phyloP scores from a whole-genome alignment of 1,140 invertebrate species.

The Psilanteris sp. region DNA sequence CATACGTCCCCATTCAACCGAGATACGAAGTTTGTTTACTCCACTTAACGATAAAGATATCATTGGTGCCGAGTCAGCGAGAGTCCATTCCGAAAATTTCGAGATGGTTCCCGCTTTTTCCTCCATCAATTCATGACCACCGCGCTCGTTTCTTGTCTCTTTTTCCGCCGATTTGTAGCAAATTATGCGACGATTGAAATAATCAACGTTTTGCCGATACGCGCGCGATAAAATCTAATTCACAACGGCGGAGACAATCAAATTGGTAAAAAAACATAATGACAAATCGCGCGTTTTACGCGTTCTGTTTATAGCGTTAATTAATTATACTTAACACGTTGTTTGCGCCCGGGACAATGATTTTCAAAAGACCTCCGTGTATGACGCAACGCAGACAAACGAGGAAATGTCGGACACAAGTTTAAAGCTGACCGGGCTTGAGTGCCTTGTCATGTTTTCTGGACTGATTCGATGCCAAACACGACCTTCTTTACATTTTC shows the following conservation, averaged over 20 bases:
- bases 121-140: slow-evolving; percentile 39
- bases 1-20: slow-evolving; percentile 56
- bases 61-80: slow-evolving; percentile 69
- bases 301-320: too few species aligned
- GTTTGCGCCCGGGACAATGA: too few species aligned
- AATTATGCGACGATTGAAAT: slow-evolving; percentile 60
- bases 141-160: background rate
- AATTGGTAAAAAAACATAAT: too few species aligned
- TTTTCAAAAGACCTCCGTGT: too few species aligned
- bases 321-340: too few species aligned
- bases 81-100: slow-evolving; percentile 54
- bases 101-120: slow-evolving; percentile 5
- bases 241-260: too few species aligned
- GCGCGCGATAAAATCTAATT: too few species aligned
- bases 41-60: slow-evolving; percentile 71
- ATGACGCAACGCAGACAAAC: slow-evolving; percentile 15
- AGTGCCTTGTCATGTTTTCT: slow-evolving; percentile 75
- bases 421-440: slow-evolving; percentile 77
- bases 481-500: slow-evolving; percentile 13
- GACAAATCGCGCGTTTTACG: too few species aligned
- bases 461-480: slow-evolving; percentile 2
- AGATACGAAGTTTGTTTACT: slow-evolving; percentile 72
- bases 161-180: background rate
- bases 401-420: slow-evolving; percentile 47
- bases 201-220: too few species aligned